Evolutionary conservation across 2,113 vertebrate genomes (phyloP).

Genomic region (Sylvia atricapilla): DNA sequence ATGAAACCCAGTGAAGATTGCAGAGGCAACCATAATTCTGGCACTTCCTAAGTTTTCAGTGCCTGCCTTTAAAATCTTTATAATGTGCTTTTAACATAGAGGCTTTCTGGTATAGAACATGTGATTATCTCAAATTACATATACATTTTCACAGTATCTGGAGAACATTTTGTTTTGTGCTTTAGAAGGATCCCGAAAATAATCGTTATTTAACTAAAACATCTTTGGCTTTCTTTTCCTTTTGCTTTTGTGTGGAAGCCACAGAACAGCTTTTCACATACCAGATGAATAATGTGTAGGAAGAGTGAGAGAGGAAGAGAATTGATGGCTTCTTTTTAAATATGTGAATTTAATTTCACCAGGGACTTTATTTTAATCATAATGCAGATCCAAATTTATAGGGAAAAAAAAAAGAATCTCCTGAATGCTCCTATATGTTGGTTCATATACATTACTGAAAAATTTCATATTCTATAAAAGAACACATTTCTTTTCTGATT

Average conservation of each 20-base stretch:
- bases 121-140: constrained; percentile 1
- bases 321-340: constrained; percentile 10
- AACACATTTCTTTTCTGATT: not conserved
- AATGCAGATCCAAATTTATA: not conserved
- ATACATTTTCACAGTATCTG: not conserved
- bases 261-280: constrained; percentile 43
- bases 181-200: constrained; percentile 9
- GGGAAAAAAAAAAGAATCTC: not conserved
- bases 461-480: not conserved
- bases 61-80: not conserved
- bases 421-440: not conserved
- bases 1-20: not conserved
- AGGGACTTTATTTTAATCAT: not conserved
- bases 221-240: constrained; percentile 16
- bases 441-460: not conserved
- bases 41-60: not conserved
- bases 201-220: constrained; percentile 25
- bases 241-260: constrained; percentile 39
- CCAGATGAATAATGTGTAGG: constrained; percentile 56
- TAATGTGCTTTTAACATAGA: not conserved
- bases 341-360: constrained; percentile 34
- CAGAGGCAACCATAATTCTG: not conserved
- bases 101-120: not conserved
- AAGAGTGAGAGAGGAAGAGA: constrained; percentile 40
- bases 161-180: constrained; percentile 34